These are phyloP conservation scores for Entomobrya multifasciata DNA, from an alignment of 2,888 invertebrate species.

Conservation along the genomic window DNA sequence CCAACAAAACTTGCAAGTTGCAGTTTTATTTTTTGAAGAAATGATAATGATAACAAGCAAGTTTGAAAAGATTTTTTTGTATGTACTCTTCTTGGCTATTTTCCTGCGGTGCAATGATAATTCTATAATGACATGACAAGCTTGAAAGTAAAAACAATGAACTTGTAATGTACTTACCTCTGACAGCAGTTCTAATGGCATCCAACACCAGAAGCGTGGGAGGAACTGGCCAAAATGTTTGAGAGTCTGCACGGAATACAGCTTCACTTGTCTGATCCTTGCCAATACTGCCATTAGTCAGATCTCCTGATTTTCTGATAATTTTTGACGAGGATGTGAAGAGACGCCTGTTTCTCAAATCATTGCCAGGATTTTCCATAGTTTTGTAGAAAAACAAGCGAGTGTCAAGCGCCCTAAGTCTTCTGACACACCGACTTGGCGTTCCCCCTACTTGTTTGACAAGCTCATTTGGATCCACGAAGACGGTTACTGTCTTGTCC, in stretches of 20 bases:
- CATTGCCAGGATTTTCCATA: slow-evolving; percentile 2
- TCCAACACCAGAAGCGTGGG: slow-evolving; percentile 76
- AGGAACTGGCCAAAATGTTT: slow-evolving; percentile 73
- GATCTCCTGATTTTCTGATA: slow-evolving; percentile 12
- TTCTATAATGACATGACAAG: slow-evolving; percentile 38
- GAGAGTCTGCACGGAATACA: slow-evolving; percentile 44
- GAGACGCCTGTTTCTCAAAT: slow-evolving; percentile 46
- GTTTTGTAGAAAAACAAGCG: slow-evolving; percentile 75
- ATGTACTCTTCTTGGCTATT: too few relatives aligned
- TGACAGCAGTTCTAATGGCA: slow-evolving; percentile 73
- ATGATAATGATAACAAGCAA: slow-evolving; percentile 18
- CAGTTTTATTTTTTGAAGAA: slow-evolving; percentile 18
- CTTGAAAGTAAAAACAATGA: slow-evolving; percentile 16
- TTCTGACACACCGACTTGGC: slow-evolving; percentile 70
- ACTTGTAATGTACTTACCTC: slow-evolving; percentile 72
- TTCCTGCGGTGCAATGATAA: slow-evolving; percentile 36
- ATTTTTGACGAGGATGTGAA: slow-evolving; percentile 23
- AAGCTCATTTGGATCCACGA: slow-evolving; percentile 64
- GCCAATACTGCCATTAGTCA: background rate
- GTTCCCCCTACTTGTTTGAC: slow-evolving; percentile 40
- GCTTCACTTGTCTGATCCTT: background rate
- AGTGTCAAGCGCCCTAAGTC: slow-evolving; percentile 72
- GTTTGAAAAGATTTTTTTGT: too few relatives aligned
- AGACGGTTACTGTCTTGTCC: slow-evolving; percentile 61
- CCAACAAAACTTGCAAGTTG: background rate